These are phyloP conservation scores for Rotaria macrura DNA, from an alignment of 2,888 invertebrate species.

Conservation along the genomic window DNA sequence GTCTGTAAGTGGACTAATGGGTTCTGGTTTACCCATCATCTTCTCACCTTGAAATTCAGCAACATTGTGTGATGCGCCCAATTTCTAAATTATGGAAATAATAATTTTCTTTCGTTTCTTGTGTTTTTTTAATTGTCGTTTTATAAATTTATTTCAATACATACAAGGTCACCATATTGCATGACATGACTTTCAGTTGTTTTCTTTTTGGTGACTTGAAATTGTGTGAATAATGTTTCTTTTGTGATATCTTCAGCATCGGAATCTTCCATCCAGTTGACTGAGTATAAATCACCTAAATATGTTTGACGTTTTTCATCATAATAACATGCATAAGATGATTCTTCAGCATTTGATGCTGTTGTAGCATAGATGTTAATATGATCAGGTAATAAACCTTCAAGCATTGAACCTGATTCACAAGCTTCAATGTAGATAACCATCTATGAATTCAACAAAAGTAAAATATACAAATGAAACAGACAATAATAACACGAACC, in stretches of 20 bases:
- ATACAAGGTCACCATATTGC: conserved; percentile 54
- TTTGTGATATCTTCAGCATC: conserved; percentile 41
- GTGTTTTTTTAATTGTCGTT: no score
- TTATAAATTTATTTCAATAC: conserved; percentile 19
- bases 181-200: conserved; percentile 56
- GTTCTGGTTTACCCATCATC: background rate
- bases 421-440: conserved; percentile 59
- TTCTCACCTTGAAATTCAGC: conserved; percentile 31
- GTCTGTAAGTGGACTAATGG: background rate
- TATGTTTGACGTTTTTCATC: conserved; percentile 52
- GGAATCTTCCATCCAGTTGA: conserved; percentile 58
- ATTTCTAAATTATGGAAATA: background rate
- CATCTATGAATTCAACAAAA: conserved; percentile 48
- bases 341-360: conserved; percentile 56
- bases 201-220: conserved; percentile 51
- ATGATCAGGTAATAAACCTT: conserved; percentile 52
- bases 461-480: no score
- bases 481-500: conserved; percentile 43
- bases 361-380: conserved; percentile 57
- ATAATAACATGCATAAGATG: conserved; percentile 57
- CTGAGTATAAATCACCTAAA: conserved; percentile 58
- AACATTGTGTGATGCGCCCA: conserved; percentile 21
- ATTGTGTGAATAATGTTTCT: conserved; percentile 30
- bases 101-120: background rate
- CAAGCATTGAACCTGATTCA: conserved; percentile 59